These are phyloP conservation scores for Strongylocentrotus purpuratus DNA, from an alignment of 35 echinoderm and acorn worm genomes.

Conservation along the genomic window DNA sequence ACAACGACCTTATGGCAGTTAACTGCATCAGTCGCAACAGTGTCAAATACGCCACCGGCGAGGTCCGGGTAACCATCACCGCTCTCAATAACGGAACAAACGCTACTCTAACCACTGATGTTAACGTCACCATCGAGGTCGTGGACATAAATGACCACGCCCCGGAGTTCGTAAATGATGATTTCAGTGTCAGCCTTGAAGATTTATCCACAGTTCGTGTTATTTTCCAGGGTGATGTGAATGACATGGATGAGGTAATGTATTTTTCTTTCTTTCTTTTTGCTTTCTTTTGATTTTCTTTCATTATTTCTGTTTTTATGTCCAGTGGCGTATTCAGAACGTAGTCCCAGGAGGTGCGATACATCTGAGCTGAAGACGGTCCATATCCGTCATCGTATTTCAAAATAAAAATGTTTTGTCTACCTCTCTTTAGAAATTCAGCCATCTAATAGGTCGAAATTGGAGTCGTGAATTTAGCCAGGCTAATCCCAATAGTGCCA, in stretches of 20 bases:
- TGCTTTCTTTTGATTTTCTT: too few relatives aligned
- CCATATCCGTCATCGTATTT: too few relatives aligned
- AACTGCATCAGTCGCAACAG: not conserved
- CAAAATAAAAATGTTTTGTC: too few relatives aligned
- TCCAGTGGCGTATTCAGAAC: too few relatives aligned
- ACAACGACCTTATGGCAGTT: not conserved
- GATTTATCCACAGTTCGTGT: not conserved
- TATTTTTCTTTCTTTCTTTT: not conserved
- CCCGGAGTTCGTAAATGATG: not conserved
- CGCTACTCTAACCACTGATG: not conserved
- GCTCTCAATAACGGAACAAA: not conserved
- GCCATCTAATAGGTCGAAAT: too few relatives aligned
- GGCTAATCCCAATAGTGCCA: too few relatives aligned
- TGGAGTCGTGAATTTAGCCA: too few relatives aligned
- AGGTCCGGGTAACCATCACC: not conserved
- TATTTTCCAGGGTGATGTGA: not conserved
- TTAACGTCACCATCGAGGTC: not conserved
- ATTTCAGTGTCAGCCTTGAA: not conserved
- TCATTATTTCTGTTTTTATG: too few relatives aligned
- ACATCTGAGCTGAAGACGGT: too few relatives aligned
- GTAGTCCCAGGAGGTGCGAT: too few relatives aligned
- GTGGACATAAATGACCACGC: not conserved
- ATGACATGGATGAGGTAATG: not conserved
- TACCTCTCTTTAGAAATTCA: too few relatives aligned
- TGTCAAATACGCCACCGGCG: not conserved